A percentile compares a stretch with the other conserved stretches of the same genome.
phyloP scores from a whole-genome alignment of 2,797 vertebrate genomes.

The Myotis pilosus region DNA sequence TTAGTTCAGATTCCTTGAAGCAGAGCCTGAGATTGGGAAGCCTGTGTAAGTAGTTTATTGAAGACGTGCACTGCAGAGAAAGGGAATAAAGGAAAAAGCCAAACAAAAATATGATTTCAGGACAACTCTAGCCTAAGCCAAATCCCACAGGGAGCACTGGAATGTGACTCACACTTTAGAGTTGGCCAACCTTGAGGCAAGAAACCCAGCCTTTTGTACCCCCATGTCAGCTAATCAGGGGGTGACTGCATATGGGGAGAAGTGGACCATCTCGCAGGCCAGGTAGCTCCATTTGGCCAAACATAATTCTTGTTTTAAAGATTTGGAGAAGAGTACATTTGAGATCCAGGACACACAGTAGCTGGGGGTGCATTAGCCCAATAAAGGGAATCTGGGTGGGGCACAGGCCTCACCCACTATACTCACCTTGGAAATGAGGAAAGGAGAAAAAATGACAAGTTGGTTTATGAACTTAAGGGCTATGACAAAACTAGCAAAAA shows the following conservation, averaged over 20 bases:
- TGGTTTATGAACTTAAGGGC: not conserved
- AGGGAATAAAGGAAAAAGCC: not conserved
- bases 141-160: not conserved
- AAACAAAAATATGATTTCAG: not conserved
- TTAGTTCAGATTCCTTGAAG: not conserved
- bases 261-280: not conserved
- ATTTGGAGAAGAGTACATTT: not conserved
- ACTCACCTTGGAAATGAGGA: not conserved
- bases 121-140: not conserved
- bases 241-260: not conserved
- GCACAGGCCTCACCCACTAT: rapidly evolving
- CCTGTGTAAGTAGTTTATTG: not conserved
- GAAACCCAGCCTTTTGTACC: not conserved
- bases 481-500: not conserved
- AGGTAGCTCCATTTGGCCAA: not conserved
- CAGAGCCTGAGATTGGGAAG: not conserved
- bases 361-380: rapidly evolving
- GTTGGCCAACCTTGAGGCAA: not conserved
- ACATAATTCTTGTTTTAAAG: not conserved
- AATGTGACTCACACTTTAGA: not conserved
- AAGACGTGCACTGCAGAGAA: not conserved
- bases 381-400: too few relatives aligned
- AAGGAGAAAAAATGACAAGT: not conserved
- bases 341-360: not conserved
- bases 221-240: not conserved